Conservation (phyloP, 2,113 vertebrate genomes). For the Atrichornis clamosus region DNA sequence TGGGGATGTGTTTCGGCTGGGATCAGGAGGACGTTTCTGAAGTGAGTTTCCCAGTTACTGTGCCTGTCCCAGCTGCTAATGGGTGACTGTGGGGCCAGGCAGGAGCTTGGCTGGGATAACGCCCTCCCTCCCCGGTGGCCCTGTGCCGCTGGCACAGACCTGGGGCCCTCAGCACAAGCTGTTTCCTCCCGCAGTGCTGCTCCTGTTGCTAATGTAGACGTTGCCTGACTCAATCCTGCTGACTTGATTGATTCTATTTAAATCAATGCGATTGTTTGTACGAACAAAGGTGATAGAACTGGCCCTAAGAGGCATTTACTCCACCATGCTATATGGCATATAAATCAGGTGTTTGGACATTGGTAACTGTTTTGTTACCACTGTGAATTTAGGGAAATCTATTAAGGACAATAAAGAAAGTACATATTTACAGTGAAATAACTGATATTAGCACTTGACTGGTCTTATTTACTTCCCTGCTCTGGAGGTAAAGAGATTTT, state of each 20-base stretch:
- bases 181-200: neutral
- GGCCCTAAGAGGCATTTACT: neutral
- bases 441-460: neutral
- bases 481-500: neutral
- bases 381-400: neutral
- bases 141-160: accelerated
- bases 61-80: neutral
- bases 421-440: neutral
- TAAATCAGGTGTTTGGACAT: neutral
- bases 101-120: neutral
- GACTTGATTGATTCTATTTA: neutral
- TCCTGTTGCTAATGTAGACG: neutral
- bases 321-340: neutral
- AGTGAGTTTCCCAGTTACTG: neutral
- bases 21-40: neutral
- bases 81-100: neutral
- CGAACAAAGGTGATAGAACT: neutral
- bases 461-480: neutral
- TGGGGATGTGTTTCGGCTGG: neutral
- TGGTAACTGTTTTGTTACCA: neutral
- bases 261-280: neutral
- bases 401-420: neutral
- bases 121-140: neutral
- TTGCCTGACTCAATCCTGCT: neutral
- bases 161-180: neutral